Evolutionary conservation across 2,113 vertebrate species (phyloP).

Genomic region (Albula glossodonta): DNA sequence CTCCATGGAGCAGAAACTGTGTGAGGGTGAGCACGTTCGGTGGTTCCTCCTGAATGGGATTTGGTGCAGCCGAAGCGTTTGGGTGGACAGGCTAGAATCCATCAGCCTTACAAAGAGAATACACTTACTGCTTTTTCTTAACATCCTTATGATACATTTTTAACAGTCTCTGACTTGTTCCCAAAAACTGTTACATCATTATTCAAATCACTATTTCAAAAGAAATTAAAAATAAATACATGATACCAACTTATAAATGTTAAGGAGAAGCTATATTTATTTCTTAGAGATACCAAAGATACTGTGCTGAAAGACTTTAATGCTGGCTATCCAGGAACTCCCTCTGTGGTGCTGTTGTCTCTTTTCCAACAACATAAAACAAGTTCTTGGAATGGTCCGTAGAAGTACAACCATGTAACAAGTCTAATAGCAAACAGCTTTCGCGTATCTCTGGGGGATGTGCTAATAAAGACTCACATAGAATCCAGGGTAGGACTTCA

Average conservation of each 20-base stretch:
- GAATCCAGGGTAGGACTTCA: neutral
- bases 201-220: neutral
- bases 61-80: neutral
- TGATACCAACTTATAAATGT: too few species aligned
- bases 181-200: neutral
- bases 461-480: neutral
- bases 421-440: neutral
- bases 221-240: too few species aligned
- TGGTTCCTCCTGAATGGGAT: neutral
- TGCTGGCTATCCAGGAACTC: too few species aligned
- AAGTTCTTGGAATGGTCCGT: neutral
- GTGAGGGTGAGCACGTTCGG: constrained; percentile 51
- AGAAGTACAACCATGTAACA: neutral
- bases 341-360: neutral
- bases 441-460: neutral
- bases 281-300: too few species aligned
- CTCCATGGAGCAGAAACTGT: constrained; percentile 64
- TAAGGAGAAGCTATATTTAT: too few species aligned
- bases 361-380: neutral
- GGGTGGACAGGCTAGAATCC: neutral
- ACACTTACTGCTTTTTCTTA: neutral
- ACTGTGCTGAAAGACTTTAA: too few species aligned
- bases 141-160: neutral
- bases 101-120: too few species aligned
- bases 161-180: neutral